These are phyloP conservation scores for Novumbra hubbsi DNA, from an alignment of 2,797 vertebrate species.

Conservation along the genomic window DNA sequence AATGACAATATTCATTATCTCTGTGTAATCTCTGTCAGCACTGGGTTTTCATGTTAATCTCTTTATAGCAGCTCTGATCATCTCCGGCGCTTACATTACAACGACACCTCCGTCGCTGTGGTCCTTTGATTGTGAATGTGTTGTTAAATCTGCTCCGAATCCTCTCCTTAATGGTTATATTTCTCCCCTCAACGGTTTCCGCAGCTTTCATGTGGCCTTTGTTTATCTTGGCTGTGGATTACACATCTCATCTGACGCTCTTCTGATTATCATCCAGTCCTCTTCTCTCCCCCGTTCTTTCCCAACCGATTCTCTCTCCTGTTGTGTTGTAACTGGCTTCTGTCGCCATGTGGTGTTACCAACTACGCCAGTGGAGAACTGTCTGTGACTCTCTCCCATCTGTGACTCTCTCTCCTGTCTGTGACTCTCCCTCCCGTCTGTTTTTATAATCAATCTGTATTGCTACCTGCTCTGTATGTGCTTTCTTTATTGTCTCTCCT, in stretches of 20 bases:
- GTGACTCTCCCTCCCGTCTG: conserved; percentile 15
- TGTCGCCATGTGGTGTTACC: conserved; percentile 63
- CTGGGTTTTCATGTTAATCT: conserved; percentile 19
- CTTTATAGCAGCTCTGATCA: conserved; percentile 22
- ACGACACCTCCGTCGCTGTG: conserved; percentile 39
- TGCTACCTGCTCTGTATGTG: neutral
- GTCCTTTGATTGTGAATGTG: conserved; percentile 60
- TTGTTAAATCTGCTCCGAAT: conserved; percentile 32
- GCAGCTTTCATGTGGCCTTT: conserved; percentile 58
- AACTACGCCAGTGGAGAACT: conserved; percentile 53
- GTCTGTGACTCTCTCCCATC: neutral
- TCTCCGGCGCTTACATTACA: neutral
- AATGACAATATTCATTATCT: neutral
- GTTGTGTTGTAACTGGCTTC: conserved; percentile 51
- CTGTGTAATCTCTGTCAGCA: neutral
- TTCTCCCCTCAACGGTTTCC: conserved; percentile 61
- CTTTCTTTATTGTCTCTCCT: neutral
- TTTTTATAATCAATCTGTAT: neutral
- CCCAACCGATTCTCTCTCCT: conserved; percentile 56
- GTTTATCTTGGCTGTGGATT: conserved; percentile 25
- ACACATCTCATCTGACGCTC: conserved; percentile 58
- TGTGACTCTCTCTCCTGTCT: conserved; percentile 29
- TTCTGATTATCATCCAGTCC: conserved; percentile 15
- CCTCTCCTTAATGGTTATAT: conserved; percentile 12
- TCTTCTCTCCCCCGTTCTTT: conserved; percentile 44